phyloP scores from a whole-genome alignment of 92 coral and sea anemone species.

The Blastomussa wellsi region DNA sequence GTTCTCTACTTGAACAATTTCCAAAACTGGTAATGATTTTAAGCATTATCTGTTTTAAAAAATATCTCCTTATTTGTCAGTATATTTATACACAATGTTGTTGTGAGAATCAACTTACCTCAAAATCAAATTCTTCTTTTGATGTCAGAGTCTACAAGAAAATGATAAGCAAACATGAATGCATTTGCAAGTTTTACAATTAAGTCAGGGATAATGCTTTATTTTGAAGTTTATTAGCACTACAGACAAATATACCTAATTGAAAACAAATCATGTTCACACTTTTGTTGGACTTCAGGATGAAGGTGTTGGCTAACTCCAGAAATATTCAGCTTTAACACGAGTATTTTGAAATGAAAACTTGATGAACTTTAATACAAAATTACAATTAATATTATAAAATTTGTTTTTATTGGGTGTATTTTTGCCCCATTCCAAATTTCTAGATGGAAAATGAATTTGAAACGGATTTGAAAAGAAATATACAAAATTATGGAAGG shows the following conservation, averaged over 20 bases:
- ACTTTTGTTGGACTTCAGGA: neutral
- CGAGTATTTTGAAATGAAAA: neutral
- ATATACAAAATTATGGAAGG: constrained; percentile 20
- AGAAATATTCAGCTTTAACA: neutral
- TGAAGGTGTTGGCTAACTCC: neutral
- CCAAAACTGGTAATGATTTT: too few species aligned
- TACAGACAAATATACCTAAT: neutral
- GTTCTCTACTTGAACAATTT: too few species aligned
- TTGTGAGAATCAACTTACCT: neutral
- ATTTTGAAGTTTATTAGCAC: too few species aligned
- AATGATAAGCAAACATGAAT: too few species aligned
- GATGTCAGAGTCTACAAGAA: neutral
- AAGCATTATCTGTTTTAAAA: too few species aligned
- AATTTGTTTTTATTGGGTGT: neutral
- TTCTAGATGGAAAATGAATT: neutral
- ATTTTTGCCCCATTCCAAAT: neutral
- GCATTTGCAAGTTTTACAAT: too few species aligned
- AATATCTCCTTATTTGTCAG: neutral
- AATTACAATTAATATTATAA: neutral
- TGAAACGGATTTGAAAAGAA: constrained; percentile 6
- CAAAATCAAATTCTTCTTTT: too few species aligned
- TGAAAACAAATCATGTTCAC: neutral
- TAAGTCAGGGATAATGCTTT: too few species aligned
- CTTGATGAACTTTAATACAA: too few species aligned
- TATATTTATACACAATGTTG: too few species aligned